Base-by-base conservation (phyloP, 1,140 invertebrate genomes). In the Glomeris maerens region DNA sequence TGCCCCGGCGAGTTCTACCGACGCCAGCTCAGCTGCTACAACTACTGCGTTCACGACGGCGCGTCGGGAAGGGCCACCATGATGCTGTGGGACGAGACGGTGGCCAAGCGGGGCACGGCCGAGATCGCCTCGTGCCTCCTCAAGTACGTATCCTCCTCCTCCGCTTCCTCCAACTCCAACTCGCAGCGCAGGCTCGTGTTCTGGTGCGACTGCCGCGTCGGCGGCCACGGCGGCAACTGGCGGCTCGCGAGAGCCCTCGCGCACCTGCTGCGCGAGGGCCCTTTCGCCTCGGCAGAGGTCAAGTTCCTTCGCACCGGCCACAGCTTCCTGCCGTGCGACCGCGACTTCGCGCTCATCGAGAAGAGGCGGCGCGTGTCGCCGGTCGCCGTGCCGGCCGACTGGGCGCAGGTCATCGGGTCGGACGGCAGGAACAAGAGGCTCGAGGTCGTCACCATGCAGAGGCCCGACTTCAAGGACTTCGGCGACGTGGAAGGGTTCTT, bases 151-250 rank as follows among this genome's bases (percentile, higher is more conserved):
- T 4, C 21, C 17, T 10, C 2, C 23, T 52, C 54, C 14, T 60
- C 42, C 27, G 2, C 26, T 21, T 27, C 27, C 1, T 46, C 59
- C 27, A 7, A 36, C 23, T 22, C 27, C 14, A 31, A 44, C 26
- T 14, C 57, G 39, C 25, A 44, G 47, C 46, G 57, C 26, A 57
- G 27, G 10, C 49, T 60, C 4, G 45, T 55, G 7, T n/a, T 60
- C 7, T 60, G 58, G 56, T 55, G 46, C 17, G 58, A 59, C 48
- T 7, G 53, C 26, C 55, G 56, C 39, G 40, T 46, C 1, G 49
- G 49, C 3, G n/a, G n/a, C n/a, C 58, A 59, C 29, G 58, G 58
- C 31, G 58, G 58, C 25, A 59, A 59, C 40, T 59, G 44, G 47
- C 38, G 44, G n/a, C 46, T 48, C 3, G 13, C 57, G 10, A 25